Evolutionary conservation across 1,140 invertebrate genomes (phyloP), one percentile per base, ranked within the genome.

Genomic region (Dendrolimus kikuchii): DNA sequence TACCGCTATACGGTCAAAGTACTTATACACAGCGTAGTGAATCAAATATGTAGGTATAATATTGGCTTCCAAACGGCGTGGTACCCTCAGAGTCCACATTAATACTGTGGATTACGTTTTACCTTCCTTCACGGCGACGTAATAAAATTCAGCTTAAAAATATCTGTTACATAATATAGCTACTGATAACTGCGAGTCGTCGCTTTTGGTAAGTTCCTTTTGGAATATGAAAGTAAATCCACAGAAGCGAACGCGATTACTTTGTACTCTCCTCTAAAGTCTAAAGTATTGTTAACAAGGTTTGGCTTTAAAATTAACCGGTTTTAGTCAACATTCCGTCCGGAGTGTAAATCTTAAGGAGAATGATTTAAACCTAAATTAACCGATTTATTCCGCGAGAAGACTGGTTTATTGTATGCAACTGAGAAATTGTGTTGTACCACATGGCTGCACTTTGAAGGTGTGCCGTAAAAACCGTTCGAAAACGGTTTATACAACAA

Each of bases 101-200:
- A 68, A 69, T 72, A 72, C 62, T 60, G 65, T 66, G 69, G 67
- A 68, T 72, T 72, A 68, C 57, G 66, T 55, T 80, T 79, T 83
- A 81, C 77, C 77, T 81, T 81, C 77, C 81, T 83, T 85, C 77
- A 81, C 59, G 66, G 62, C 68, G 73, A 77, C 68, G 81, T 83
- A 85, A 85, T 85, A 85, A 85, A 85, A 85, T 81, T 81, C 81
- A 85, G 81, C 80, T 86, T 86, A 83, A 80, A 81, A 73, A 74
- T 74, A 74, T 69, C 71, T 66, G 66, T 71, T 75, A 71, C 62
- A 38, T 55, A 55, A 52, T 46, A 23, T 53, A n/a, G 23, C 43
- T 54, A 57, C 57, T 57, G 51, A 46, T 59, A 38, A 54, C 56
- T 40, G 53, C 8, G 54, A 55, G 60, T 59, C 59, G 61, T 40